Conservation (phyloP, 2,888 invertebrate genomes). For the Emesis russula region DNA sequence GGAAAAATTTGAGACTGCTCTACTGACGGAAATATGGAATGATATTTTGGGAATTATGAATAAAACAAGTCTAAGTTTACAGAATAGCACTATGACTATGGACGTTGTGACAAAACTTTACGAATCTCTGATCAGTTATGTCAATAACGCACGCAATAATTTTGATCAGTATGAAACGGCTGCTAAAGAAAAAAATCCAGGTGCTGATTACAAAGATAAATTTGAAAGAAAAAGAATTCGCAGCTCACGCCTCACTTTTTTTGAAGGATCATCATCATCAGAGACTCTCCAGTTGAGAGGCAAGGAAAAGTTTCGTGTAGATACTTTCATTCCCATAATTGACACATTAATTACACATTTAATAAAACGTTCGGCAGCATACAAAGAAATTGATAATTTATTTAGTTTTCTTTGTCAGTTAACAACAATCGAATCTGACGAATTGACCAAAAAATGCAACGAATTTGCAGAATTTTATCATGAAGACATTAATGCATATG, state of each 20-base stretch:
- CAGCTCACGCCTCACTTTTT: constrained; percentile 64
- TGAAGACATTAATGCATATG: constrained; percentile 42
- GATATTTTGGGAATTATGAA: constrained; percentile 38
- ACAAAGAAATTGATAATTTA: constrained; percentile 47
- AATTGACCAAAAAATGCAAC: constrained; percentile 66
- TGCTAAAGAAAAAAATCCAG: background rate
- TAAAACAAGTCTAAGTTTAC: constrained; percentile 57
- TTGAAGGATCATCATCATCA: constrained; percentile 60
- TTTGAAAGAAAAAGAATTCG: constrained; percentile 30
- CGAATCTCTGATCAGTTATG: constrained; percentile 48
- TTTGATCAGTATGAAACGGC: background rate
- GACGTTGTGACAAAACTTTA: constrained; percentile 57
- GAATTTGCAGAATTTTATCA: constrained; percentile 57
- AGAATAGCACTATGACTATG: constrained; percentile 55
- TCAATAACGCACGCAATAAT: constrained; percentile 37
- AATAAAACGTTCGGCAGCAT: constrained; percentile 61
- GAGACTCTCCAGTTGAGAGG: constrained; percentile 62
- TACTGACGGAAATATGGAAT: constrained; percentile 40
- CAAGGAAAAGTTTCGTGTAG: constrained; percentile 75
- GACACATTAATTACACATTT: constrained; percentile 46
- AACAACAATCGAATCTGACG: constrained; percentile 61
- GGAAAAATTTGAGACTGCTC: constrained; percentile 12
- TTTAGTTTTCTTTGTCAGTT: constrained; percentile 68
- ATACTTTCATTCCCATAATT: constrained; percentile 70
- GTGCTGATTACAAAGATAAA: background rate